Base-by-base conservation (phyloP, 2,888 invertebrate species). In the Adineta ricciae region DNA sequence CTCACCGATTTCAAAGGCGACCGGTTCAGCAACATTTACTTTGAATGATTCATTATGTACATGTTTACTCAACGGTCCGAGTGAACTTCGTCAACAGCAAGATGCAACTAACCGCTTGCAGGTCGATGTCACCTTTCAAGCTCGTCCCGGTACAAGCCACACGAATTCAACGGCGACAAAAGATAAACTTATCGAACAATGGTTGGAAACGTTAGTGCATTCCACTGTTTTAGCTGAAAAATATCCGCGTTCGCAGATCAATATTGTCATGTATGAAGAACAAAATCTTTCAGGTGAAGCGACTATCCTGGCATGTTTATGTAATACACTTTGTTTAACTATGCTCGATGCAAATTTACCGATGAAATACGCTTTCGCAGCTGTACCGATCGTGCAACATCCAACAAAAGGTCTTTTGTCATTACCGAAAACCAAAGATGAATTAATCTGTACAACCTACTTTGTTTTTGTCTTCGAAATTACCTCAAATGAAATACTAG, bases 251-350 rank as follows among this genome's bases (percentile, higher is more conserved):
- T 93, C 95, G 0, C 93, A 94, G 46, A 93, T 96, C 87, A 92
- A 93, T 0, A 91, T 96, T 72, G 93, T 94, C 84, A 90, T 96
- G 84, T 96, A 96, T 90, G 96, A 96, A 91, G 91, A 96, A 88
- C 95, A 96, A 89, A 93, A 95, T 90, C 16, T 78, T 41, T 38
- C 78, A 2, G 78, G 78, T 11, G 78, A 78, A 78, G 78, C 78
- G 41, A 78, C 78, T 8, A 38, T 78, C n/a, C 41, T 78, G 24
- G 93, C 95, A 0, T 94, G 94, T 90, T 93, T 94, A 24, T 91
- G 96, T 52, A 97, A 96, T 92, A 94, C 94, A 41, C 92, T 93
- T 0, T 95, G 95, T 89, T 91, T 96, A 86, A 95, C 96, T 0
- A 91, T 96, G 50, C 91, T 96, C 1, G 94, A 95, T 91, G 93